Evolutionary conservation across 1,140 invertebrate species (phyloP).

Genomic region (Branchinecta lindahli): DNA sequence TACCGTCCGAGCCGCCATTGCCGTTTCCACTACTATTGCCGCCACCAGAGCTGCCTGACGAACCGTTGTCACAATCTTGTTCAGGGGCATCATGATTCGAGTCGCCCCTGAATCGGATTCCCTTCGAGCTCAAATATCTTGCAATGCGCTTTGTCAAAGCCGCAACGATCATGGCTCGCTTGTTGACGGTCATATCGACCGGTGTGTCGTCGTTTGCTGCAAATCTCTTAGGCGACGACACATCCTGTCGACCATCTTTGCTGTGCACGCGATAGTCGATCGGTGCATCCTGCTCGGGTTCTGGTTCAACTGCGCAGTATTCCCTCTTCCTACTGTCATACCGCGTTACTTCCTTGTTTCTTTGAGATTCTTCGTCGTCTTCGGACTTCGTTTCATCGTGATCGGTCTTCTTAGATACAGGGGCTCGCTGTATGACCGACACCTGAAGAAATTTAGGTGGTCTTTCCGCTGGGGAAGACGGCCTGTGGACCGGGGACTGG

Average conservation of each 20-base stretch:
- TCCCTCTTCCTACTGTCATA: constrained; percentile 17
- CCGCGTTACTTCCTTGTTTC: not conserved
- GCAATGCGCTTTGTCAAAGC: constrained; percentile 31
- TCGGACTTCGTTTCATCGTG: constrained; percentile 38
- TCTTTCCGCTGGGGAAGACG: constrained; percentile 19
- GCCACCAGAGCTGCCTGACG: constrained; percentile 45
- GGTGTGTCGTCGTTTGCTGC: constrained; percentile 23
- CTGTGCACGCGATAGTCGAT: constrained; percentile 60
- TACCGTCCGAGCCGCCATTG: constrained; percentile 44
- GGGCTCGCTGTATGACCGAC: constrained; percentile 66
- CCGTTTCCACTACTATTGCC: constrained; percentile 26
- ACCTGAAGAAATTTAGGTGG: constrained; percentile 37
- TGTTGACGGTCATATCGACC: constrained; percentile 26
- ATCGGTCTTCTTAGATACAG: constrained; percentile 31
- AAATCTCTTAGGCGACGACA: constrained; percentile 26
- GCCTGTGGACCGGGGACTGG: constrained; percentile 27
- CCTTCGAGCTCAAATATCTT: constrained; percentile 30
- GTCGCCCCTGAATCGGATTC: constrained; percentile 29
- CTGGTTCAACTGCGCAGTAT: constrained; percentile 29
- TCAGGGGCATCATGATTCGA: constrained; percentile 23
- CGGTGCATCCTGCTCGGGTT: constrained; percentile 56
- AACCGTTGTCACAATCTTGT: constrained; percentile 50
- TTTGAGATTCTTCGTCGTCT: constrained; percentile 27
- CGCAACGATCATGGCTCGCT: constrained; percentile 32
- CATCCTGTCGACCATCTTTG: constrained; percentile 45